Conservation (phyloP, 64 coral and sea anemone species). For the Catalaphyllia jardinei region DNA sequence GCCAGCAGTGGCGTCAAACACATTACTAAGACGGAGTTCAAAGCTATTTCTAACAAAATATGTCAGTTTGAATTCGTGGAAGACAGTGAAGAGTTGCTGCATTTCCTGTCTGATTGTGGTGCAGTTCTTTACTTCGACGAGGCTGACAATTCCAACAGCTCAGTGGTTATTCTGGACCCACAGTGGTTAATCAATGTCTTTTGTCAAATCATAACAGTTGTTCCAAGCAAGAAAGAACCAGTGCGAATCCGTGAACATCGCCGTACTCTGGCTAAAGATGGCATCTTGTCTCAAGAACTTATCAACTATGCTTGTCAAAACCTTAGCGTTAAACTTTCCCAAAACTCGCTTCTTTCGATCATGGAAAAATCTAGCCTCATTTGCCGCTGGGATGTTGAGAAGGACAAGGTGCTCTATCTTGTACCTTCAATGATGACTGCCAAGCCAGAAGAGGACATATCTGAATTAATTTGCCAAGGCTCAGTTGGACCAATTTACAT, state of each 20-base stretch:
- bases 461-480: background rate
- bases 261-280: conserved; percentile 19
- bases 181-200: conserved; percentile 31
- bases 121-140: conserved; percentile 31
- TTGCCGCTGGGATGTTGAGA: background rate
- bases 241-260: conserved; percentile 23
- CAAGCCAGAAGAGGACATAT: conserved; percentile 17
- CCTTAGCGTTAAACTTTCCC: background rate
- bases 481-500: conserved; percentile 11
- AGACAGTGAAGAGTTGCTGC: conserved; percentile 16
- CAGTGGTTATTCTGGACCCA: conserved; percentile 32
- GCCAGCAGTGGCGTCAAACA: conserved; percentile 6
- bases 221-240: background rate
- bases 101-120: conserved; percentile 39
- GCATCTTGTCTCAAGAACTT: conserved; percentile 37
- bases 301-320: conserved; percentile 14
- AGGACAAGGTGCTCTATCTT: background rate
- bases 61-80: conserved; percentile 6
- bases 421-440: conserved; percentile 30
- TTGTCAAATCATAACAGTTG: conserved; percentile 7
- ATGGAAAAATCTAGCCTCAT: conserved; percentile 32
- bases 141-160: background rate
- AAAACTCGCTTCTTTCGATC: conserved; percentile 5
- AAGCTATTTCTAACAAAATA: background rate
- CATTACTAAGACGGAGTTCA: conserved; percentile 6